A percentile compares a stretch with the other conserved stretches of the same genome.
Conservation (phyloP, 2,888 invertebrate species). For the Anthoptus insignis region DNA sequence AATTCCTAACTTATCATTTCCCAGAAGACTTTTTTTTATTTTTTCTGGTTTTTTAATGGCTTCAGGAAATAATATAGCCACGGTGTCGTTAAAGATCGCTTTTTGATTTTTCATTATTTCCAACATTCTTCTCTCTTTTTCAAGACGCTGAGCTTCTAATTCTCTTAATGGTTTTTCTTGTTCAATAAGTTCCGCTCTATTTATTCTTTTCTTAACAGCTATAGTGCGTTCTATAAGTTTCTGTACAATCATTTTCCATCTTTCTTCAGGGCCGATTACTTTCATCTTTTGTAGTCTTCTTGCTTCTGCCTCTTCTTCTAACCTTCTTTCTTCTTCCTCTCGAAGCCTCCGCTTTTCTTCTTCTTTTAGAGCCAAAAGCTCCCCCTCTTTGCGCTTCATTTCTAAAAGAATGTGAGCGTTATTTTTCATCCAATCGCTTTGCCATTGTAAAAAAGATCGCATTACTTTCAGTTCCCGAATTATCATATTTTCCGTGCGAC, state of each 20-base stretch:
- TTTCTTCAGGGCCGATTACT: conserved; percentile 79
- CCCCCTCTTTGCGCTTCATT: conserved; percentile 74
- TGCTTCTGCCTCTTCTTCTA: conserved; percentile 83
- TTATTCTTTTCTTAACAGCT: conserved; percentile 88
- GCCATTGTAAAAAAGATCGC: conserved; percentile 86
- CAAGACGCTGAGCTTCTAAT: conserved; percentile 85
- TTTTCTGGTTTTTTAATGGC: conserved; percentile 80
- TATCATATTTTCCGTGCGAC: conserved; percentile 77
- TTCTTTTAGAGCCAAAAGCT: conserved; percentile 74
- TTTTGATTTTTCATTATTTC: conserved; percentile 87
- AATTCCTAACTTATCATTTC: conserved; percentile 70
- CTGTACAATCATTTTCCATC: conserved; percentile 89
- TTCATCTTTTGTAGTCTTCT: conserved; percentile 71
- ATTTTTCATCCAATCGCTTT: conserved; percentile 85
- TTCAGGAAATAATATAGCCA: conserved; percentile 88
- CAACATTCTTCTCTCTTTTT: conserved; percentile 86
- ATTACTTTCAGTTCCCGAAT: conserved; percentile 84
- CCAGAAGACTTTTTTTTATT: conserved; percentile 73
- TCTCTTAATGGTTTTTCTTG: conserved; percentile 88
- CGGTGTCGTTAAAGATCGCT: conserved; percentile 89
- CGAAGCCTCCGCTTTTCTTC: conserved; percentile 70
- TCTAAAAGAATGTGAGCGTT: conserved; percentile 72
- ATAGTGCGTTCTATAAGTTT: conserved; percentile 89
- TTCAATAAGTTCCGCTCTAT: conserved; percentile 86
- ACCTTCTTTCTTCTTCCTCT: conserved; percentile 77